These are phyloP conservation scores for Carterocephalus palaemon DNA, from an alignment of 2,888 invertebrate species.

Conservation along the genomic window DNA sequence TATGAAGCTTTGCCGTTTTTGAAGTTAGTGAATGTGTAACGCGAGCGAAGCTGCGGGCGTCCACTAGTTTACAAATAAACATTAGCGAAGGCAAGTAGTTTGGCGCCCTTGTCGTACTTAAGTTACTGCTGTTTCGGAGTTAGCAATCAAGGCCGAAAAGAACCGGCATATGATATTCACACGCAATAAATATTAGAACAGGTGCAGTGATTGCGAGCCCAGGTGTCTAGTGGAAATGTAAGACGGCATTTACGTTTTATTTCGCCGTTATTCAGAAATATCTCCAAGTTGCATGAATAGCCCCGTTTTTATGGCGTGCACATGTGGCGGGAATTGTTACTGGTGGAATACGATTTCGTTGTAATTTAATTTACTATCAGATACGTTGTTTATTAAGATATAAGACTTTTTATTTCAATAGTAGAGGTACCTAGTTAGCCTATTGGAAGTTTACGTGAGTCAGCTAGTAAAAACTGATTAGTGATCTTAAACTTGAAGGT, in stretches of 20 bases:
- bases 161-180: slow-evolving; percentile 71
- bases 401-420: no score
- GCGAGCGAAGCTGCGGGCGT: no score
- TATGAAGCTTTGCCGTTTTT: no score
- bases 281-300: slow-evolving; percentile 12
- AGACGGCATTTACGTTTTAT: slow-evolving; percentile 32
- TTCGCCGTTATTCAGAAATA: slow-evolving; percentile 28
- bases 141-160: slow-evolving; percentile 52
- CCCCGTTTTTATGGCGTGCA: slow-evolving; percentile 9
- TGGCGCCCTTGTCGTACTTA: no score
- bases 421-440: no score
- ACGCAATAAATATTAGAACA: slow-evolving; percentile 76
- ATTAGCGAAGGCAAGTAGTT: no score
- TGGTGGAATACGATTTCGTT: background rate
- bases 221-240: slow-evolving; percentile 50
- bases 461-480: no score
- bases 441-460: no score
- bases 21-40: no score
- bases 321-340: slow-evolving; percentile 8
- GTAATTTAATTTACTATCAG: background rate
- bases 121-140: slow-evolving; percentile 34
- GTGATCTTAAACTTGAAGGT: no score
- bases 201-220: slow-evolving; percentile 72
- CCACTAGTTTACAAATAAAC: no score
- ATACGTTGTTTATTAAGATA: background rate